Percentiles rank a stretch among this genome's conserved stretches.
Evolutionary conservation across 1,140 invertebrate species (phyloP).

Genomic region (Charaxes varanes): DNA sequence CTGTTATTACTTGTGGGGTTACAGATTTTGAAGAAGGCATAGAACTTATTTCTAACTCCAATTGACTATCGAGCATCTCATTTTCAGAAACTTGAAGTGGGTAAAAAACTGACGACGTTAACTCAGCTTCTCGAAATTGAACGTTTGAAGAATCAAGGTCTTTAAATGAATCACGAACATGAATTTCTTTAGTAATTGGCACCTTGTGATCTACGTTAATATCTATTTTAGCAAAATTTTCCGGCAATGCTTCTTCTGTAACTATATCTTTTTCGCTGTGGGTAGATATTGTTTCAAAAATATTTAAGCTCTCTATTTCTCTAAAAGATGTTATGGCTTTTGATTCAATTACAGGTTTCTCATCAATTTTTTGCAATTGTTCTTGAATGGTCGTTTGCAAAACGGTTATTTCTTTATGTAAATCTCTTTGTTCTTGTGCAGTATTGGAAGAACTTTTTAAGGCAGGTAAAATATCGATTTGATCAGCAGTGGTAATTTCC

Average conservation of each 20-base stretch:
- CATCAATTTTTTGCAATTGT: constrained; percentile 35
- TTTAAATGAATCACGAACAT: constrained; percentile 32
- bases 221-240: constrained; percentile 36
- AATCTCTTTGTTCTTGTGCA: constrained; percentile 35
- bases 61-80: constrained; percentile 45
- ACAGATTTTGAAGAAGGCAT: constrained; percentile 35
- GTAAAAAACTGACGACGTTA: constrained; percentile 29
- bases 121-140: constrained; percentile 34
- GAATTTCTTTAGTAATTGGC: constrained; percentile 42
- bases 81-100: constrained; percentile 45
- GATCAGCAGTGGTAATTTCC: constrained; percentile 48
- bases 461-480: constrained; percentile 28
- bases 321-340: constrained; percentile 32
- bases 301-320: constrained; percentile 46
- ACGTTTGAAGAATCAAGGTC: constrained; percentile 20
- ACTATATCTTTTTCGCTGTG: constrained; percentile 29
- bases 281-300: constrained; percentile 43
- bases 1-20: constrained; percentile 29
- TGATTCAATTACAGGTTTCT: constrained; percentile 19
- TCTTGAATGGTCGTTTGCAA: constrained; percentile 46
- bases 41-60: constrained; percentile 21
- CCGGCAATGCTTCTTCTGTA: constrained; percentile 12
- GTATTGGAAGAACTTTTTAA: constrained; percentile 23
- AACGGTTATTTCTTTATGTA: constrained; percentile 52
- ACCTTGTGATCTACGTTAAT: constrained; percentile 46